These are phyloP conservation scores for Hybos culiciformis DNA, from an alignment of 2,888 invertebrate species.

Conservation along the genomic window DNA sequence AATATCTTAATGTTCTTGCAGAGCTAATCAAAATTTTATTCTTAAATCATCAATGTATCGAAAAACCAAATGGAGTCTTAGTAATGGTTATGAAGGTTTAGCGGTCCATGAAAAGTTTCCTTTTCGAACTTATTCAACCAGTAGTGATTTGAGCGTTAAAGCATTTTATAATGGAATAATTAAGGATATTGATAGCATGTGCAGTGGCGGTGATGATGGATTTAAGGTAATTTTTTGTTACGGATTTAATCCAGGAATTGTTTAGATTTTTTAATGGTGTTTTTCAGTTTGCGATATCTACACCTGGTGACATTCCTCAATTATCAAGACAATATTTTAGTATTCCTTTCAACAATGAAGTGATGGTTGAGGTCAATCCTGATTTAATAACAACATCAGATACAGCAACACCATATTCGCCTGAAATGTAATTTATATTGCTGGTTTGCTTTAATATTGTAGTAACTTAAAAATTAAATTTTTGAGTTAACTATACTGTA, in stretches of 20 bases:
- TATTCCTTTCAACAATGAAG: constrained; percentile 47
- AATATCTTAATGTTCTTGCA: neutral
- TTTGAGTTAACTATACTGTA: too few relatives aligned
- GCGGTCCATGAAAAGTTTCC: constrained; percentile 1
- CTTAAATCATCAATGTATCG: neutral
- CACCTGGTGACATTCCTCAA: constrained; percentile 14
- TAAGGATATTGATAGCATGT: constrained; percentile 2
- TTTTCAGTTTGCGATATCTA: constrained; percentile 5
- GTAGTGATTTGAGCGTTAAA: constrained; percentile 1
- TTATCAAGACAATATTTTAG: constrained; percentile 45
- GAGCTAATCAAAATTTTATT: neutral
- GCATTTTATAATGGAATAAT: neutral
- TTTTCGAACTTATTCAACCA: constrained; percentile 1
- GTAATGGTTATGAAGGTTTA: neutral
- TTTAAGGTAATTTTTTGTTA: constrained; percentile 5
- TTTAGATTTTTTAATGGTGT: neutral
- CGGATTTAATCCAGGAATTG: neutral
- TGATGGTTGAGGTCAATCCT: constrained; percentile 49
- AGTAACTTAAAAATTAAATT: neutral
- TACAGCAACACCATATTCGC: constrained; percentile 42
- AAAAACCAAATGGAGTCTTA: constrained; percentile 2
- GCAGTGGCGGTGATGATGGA: constrained; percentile 5
- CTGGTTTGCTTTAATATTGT: neutral
- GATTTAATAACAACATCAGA: constrained; percentile 55
- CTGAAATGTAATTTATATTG: constrained; percentile 26